These are phyloP conservation scores for Schizopygopsis pylzovi DNA, from an alignment of 2,797 vertebrate genomes.

Conservation along the genomic window DNA sequence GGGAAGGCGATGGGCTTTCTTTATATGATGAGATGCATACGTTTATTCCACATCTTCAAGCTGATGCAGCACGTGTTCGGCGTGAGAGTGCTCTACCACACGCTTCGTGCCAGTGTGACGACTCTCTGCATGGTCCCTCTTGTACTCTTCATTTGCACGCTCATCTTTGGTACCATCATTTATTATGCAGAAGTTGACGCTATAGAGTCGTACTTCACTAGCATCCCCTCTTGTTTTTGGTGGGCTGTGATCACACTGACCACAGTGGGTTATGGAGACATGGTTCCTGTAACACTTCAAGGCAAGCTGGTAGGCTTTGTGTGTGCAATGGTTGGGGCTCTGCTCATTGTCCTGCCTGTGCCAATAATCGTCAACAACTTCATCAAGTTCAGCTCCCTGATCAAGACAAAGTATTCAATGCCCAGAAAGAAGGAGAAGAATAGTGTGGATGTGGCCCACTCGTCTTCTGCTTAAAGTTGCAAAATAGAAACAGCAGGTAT, in stretches of 20 bases:
- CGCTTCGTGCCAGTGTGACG: slow-evolving; percentile 82
- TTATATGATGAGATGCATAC: slow-evolving; percentile 84
- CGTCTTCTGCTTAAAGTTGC: neutral
- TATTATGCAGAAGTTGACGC: slow-evolving; percentile 81
- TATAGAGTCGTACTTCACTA: slow-evolving; percentile 78
- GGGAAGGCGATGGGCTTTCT: slow-evolving; percentile 77
- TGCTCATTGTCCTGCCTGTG: slow-evolving; percentile 85
- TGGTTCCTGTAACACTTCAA: slow-evolving; percentile 82
- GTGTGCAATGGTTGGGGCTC: slow-evolving; percentile 81
- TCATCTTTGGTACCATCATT: slow-evolving; percentile 87
- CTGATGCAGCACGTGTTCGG: slow-evolving; percentile 84
- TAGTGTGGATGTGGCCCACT: neutral
- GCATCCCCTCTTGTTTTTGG: slow-evolving; percentile 84
- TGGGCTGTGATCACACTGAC: slow-evolving; percentile 89
- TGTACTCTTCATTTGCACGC: slow-evolving; percentile 81
- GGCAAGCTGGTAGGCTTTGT: slow-evolving; percentile 84
- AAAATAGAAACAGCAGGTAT: neutral
- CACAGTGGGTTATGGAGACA: slow-evolving; percentile 85
- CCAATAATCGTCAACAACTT: slow-evolving; percentile 89
- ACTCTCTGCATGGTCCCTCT: slow-evolving; percentile 84
- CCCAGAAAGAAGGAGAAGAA: slow-evolving; percentile 1
- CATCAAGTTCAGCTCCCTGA: slow-evolving; percentile 80
- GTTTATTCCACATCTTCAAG: slow-evolving; percentile 86
- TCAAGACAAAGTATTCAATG: slow-evolving; percentile 16
- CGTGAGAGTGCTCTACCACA: slow-evolving; percentile 82